phyloP scores from a whole-genome alignment of 2,113 vertebrate genomes.

The Ovis canadensis region DNA sequence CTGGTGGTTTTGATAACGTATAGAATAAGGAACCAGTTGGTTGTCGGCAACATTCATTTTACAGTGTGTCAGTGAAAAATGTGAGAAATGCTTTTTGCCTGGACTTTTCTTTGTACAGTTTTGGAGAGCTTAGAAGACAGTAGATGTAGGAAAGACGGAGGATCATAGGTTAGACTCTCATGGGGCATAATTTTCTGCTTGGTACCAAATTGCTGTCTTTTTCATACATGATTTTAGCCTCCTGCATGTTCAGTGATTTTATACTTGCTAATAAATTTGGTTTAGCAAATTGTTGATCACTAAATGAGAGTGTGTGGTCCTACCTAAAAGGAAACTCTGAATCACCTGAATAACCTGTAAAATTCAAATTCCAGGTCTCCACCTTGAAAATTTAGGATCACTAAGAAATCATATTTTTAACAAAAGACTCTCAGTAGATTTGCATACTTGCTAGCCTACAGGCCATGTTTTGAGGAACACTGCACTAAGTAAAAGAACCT shows the following conservation, averaged over 20 bases:
- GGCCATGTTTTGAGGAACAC: slow-evolving; percentile 9
- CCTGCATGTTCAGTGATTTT: not conserved
- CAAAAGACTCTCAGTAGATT: not conserved
- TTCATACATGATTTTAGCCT: not conserved
- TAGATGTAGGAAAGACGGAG: not conserved
- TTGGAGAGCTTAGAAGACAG: not conserved
- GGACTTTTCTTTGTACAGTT: not conserved
- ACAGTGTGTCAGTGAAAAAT: not conserved
- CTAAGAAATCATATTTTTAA: not conserved
- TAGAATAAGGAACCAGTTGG: not conserved
- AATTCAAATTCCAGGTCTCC: not conserved
- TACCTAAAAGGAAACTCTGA: not conserved
- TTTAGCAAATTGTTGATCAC: not conserved
- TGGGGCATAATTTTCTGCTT: not conserved
- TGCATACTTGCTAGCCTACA: not conserved
- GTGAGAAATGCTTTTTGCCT: not conserved
- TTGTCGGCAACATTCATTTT: not conserved
- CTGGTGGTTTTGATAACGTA: not conserved
- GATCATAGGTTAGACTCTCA: not conserved
- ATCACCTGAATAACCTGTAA: not conserved
- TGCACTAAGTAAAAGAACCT: not conserved
- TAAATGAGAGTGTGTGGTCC: not conserved
- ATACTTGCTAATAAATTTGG: not conserved
- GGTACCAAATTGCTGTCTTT: not conserved
- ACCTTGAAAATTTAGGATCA: not conserved